Evolutionary conservation across 2,888 invertebrate species (phyloP), one percentile per base, ranked within the genome.

Genomic region (Hypomecis atomaria): DNA sequence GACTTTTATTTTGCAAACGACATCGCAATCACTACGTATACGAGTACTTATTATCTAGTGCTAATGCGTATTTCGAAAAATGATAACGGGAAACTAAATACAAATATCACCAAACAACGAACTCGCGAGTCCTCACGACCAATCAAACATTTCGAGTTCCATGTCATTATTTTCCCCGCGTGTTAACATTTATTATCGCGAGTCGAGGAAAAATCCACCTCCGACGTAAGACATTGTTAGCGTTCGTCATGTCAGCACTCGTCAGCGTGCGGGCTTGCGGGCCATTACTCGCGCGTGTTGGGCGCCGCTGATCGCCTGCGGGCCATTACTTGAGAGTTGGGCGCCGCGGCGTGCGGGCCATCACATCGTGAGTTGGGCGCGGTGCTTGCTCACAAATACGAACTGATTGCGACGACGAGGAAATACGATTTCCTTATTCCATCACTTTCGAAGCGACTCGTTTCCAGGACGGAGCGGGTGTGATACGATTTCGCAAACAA

Each of bases 351-450:
- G 23, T 23, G 23, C 23, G 23, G 23, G 23, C 23, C 23, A 23
- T 23, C 23, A 23, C 23, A 23, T 23, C 42, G 42, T 9, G 42
- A 42, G 8, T 42, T 9, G 42, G 10, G 42, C 50, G 49, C 60
- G 34, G 23, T 52, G 54, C 48, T 55, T 54, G 48, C n/a, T 42
- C 37, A 48, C 42, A 60, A 60, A 60, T 55, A 60, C 11, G 10
- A 34, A n/a, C 37, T 60, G 54, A 60, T 60, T 60, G 54, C 37
- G 48, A 40, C 34, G 42, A 36, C 49, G 37, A 6, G 42, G 40
- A 53, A 38, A 47, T 7, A 11, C 8, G 40, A 36, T 53, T 53
- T 52, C 52, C 33, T 53, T 59, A 59, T 53, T 10, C 37, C 50
- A 38, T 43, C 50, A 58, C 10, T 36, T 48, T 40, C 23, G 13